Percentiles rank a stretch among this genome's conserved stretches.
phyloP scores from a whole-genome alignment of 2,113 vertebrate species.

The Saguinus imperator region DNA sequence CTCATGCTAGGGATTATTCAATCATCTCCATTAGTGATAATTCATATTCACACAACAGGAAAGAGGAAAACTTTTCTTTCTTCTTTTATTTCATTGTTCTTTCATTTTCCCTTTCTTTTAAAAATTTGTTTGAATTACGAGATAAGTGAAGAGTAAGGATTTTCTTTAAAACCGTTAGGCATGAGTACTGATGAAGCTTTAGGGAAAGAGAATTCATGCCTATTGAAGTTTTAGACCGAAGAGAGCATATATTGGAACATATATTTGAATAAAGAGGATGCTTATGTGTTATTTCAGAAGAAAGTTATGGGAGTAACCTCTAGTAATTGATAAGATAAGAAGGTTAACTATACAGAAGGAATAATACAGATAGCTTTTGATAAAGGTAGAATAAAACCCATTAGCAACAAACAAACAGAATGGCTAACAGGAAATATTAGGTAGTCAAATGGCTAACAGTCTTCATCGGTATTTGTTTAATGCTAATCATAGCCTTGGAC shows the following conservation, averaged over 20 bases:
- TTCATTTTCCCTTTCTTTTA: background rate
- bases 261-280: background rate
- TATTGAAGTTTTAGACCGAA: background rate
- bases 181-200: background rate
- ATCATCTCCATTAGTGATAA: background rate
- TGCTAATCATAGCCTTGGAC: background rate
- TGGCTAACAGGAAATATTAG: background rate
- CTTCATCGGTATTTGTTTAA: background rate
- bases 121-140: slow-evolving; percentile 27
- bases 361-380: background rate
- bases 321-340: background rate
- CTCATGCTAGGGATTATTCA: background rate
- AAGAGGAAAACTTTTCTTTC: background rate
- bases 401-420: background rate
- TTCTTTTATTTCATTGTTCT: background rate
- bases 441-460: background rate
- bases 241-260: background rate
- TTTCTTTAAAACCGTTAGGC: background rate
- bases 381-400: background rate
- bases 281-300: background rate
- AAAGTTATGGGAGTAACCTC: background rate
- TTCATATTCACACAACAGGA: background rate
- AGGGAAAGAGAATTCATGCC: background rate
- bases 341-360: background rate
- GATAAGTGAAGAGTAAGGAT: background rate